Evolutionary conservation across 1,140 invertebrate species (phyloP), one percentile per base, ranked within the genome.

Genomic region (Phymastichus coffea): DNA sequence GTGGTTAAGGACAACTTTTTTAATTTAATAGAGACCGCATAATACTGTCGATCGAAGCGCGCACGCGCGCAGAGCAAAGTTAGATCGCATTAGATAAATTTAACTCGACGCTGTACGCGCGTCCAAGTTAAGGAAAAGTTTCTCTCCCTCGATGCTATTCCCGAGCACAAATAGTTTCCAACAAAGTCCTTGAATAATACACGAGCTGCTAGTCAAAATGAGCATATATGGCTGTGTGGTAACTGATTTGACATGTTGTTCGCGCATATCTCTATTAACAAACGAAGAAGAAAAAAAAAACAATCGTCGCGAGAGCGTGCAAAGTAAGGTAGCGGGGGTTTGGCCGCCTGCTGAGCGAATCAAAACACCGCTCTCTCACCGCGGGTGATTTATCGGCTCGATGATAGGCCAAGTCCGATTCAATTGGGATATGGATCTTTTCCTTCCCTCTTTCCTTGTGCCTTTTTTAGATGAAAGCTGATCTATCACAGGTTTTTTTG

Each of bases 301-400:
- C 43, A 23, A 26, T 14, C 33, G 43, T 33, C 25, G 46, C n/a
- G 8, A 57, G 49, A 37, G 62, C 57, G 57, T 47, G 56, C 44
- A 26, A 10, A 20, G 43, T 54, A 43, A 43, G 25, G 17, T 46
- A 40, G 41, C 57, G 66, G 73, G 70, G 68, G 64, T 67, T 63
- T 62, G 64, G 66, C 63, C 68, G 60, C 74, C 72, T 70, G 71
- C 63, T 57, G 75, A 47, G 74, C 66, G 65, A 71, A 69, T 67
- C 73, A 77, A 76, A 77, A 76, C 69, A 76, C 63, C 62, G 52
- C 35, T 2, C 15, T 1, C 23, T 17, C 9, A 12, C 40, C 15
- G 12, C 20, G 19, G 33, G 56, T 72, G 70, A 72, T 72, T 72
- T 71, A 70, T 71, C 64, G 65, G 53, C n/a, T 35, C 64, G 66